A percentile compares a stretch with the other conserved stretches of the same genome.
phyloP scores from a whole-genome alignment of 2,797 vertebrate species.

The Molothrus aeneus region DNA sequence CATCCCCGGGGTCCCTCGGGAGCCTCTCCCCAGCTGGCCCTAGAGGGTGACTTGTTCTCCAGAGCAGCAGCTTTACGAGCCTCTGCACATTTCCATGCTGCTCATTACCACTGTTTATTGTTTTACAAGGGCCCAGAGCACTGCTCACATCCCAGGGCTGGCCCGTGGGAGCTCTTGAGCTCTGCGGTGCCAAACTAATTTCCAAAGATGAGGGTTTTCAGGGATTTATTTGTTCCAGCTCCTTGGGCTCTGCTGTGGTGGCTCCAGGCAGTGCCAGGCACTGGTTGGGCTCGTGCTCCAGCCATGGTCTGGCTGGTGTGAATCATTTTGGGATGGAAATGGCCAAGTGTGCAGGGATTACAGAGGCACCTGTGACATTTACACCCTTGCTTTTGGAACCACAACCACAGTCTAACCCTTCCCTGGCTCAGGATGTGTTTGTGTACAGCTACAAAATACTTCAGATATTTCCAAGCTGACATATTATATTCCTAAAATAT shows the following conservation, averaged over 20 bases:
- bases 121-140: background rate
- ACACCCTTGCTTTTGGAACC: background rate
- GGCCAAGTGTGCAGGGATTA: background rate
- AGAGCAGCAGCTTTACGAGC: background rate
- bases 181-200: background rate
- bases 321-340: background rate
- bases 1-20: fast-evolving
- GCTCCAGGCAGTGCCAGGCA: background rate
- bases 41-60: background rate
- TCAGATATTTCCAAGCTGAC: background rate
- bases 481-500: background rate
- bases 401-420: background rate
- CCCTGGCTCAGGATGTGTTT: background rate
- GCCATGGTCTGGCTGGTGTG: background rate
- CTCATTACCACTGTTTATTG: background rate
- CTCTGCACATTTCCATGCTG: background rate
- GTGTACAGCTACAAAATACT: background rate
- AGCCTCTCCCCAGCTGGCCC: background rate
- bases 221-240: background rate
- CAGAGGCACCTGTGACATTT: background rate
- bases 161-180: background rate
- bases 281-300: background rate
- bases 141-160: background rate
- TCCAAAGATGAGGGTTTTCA: background rate
- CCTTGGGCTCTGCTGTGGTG: background rate